Evolutionary conservation across 2,888 invertebrate species (phyloP), one percentile per base, ranked within the genome.

Genomic region (Rhagonycha fulva): DNA sequence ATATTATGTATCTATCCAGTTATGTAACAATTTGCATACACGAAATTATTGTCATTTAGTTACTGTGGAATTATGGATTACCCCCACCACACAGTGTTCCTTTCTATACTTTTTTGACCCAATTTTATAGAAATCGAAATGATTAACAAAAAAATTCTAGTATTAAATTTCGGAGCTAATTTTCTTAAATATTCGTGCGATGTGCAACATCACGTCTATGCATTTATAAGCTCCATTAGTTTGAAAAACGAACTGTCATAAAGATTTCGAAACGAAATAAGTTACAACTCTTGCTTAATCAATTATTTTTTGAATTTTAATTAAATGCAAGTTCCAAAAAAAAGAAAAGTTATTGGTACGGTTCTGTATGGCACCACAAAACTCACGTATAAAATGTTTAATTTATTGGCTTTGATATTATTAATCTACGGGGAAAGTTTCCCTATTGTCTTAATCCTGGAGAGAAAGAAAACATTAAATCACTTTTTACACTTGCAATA

Each of bases 1-100:
- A 23, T 14, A 9, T 68, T 19, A 60, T 76, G 28, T 72, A 62
- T 73, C 14, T 73, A 71, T 67, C 70, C 66, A 67, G 23, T 24
- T 12, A 24, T 63, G 3, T 11, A 24, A 63, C 63, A 63, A 63
- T 23, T 24, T 24, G 24, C 23, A 63, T 63, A 24, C 63, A 63
- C 23, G 19, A 24, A 12, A 24, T 63, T 63, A 24, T 12, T 63
- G 10, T 63, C 23, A 12, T 62, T 14, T 12, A 4, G 7, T 11
- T 4, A 4, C 4, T 2, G 12, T n/a, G n/a, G n/a, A n/a, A n/a
- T n/a, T 47, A n/a, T n/a, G 47, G n/a, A 47, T 47, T 47, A n/a
- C n/a, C 47, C n/a, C n/a, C 47, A n/a, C n/a, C n/a, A 47, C n/a
- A 47, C 47, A 47, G n/a, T 47, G n/a, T n/a, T n/a, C 47, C 4